These are phyloP conservation scores for Celastrina argiolus DNA, from an alignment of 2,888 invertebrate species.

Conservation along the genomic window DNA sequence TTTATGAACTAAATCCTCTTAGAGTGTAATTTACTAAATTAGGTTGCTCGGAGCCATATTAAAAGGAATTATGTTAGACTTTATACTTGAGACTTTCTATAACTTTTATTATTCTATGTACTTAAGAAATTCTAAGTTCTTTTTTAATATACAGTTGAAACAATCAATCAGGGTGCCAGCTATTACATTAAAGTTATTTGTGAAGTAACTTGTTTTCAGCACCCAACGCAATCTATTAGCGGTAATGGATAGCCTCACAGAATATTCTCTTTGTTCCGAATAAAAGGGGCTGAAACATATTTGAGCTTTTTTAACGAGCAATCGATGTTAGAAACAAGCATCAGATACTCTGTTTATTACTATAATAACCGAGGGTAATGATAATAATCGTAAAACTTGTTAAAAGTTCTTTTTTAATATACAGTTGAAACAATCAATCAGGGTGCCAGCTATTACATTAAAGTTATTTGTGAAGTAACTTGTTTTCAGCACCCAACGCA, in stretches of 20 bases:
- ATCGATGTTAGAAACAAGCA: background rate
- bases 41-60: background rate
- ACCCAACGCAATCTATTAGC: background rate
- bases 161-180: background rate
- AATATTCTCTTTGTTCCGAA: background rate
- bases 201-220: background rate
- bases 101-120: too few relatives aligned
- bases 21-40: slow-evolving; percentile 9
- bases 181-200: slow-evolving; percentile 6
- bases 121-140: too few relatives aligned
- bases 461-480: background rate
- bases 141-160: too few relatives aligned
- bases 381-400: background rate
- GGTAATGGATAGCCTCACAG: background rate
- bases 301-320: background rate
- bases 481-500: background rate
- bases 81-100: too few relatives aligned
- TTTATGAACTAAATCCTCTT: slow-evolving; percentile 16
- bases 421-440: background rate
- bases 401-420: too few relatives aligned
- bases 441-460: background rate
- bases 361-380: background rate
- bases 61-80: background rate
- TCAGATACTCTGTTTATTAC: background rate
- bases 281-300: background rate